Conservation (phyloP, 1,140 invertebrate genomes). For the Sitobion miscanthi region DNA sequence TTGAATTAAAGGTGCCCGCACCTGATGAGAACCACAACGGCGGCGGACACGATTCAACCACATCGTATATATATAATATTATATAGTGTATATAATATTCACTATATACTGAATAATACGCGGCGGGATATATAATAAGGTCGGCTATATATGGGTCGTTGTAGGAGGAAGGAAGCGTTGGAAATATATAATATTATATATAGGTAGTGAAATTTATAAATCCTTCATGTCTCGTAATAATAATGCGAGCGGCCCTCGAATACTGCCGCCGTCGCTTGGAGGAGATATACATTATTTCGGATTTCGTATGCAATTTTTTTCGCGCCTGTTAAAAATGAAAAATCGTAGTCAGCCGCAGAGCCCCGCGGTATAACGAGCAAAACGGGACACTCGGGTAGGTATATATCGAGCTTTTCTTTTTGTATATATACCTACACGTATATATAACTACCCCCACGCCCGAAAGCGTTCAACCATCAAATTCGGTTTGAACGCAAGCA, state of each 20-base stretch:
- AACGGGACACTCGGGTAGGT: conserved; percentile 3
- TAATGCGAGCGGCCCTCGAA: conserved; percentile 24
- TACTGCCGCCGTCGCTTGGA: not conserved
- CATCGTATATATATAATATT: not conserved
- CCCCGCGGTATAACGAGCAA: not conserved
- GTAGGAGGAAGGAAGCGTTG: not conserved
- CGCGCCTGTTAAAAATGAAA: conserved; percentile 55
- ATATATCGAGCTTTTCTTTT: conserved; percentile 11
- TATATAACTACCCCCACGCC: conserved; percentile 7
- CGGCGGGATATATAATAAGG: not conserved
- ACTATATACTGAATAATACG: not conserved
- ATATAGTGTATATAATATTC: not conserved
- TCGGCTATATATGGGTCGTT: not conserved
- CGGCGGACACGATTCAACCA: not conserved
- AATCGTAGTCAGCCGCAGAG: conserved; percentile 17
- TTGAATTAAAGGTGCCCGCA: not conserved
- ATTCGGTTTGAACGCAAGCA: conserved; percentile 33
- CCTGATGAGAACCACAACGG: not conserved
- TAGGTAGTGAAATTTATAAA: conserved; percentile 43
- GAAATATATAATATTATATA: not conserved
- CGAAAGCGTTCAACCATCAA: conserved; percentile 51
- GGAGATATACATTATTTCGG: conserved; percentile 29
- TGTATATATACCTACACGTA: not conserved
- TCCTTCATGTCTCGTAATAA: conserved; percentile 25
- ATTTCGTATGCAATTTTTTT: conserved; percentile 49